Evolutionary conservation across 2,888 invertebrate genomes (phyloP), one percentile per base, ranked within the genome.

Genomic region (Aphodius granarius): DNA sequence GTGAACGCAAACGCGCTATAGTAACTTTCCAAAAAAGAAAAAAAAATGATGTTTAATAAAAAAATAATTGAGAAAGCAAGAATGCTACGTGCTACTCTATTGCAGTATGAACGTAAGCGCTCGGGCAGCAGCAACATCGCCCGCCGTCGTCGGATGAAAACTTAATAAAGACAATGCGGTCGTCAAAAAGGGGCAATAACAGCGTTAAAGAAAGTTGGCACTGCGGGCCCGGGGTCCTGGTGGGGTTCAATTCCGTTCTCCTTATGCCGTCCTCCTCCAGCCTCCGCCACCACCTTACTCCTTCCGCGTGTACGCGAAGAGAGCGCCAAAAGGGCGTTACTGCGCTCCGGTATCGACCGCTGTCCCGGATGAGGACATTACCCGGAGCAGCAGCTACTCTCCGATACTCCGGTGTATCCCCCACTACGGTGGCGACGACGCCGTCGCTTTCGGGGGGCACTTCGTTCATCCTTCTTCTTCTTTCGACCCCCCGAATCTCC

Each of bases 351-450:
- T 85, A 85, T 86, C 85, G 85, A 85, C 85, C 86, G 85, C 83
- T 83, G 84, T 85, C 86, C 86, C 86, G 85, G 85, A 86, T 85
- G 86, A 86, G 86, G 86, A 86, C 86, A 86, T 86, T 86, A 86
- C 86, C 86, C 86, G 86, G 86, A 86, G 85, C 85, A 68, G 68
- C 43, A 68, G 68, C 68, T 68, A 68, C 43, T 43, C 43, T 85
- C 86, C 86, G 85, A 85, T 85, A 84, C 85, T 85, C 79, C 75
- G 81, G 81, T 83, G 83, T 84, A 83, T 79, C 80, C 81, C 81
- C 79, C 82, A 43, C 43, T 43, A 43, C 43, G 43, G 43, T 43
- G 43, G 43, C 43, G 43, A 43, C 43, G 43, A 43, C 43, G 43
- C 43, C 43, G 43, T 43, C 43, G 43, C 43, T 43, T 43, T 43